Percentiles rank a stretch among this genome's conserved stretches.
These are phyloP conservation scores for Dryomyza anilis DNA, from an alignment of 2,888 invertebrate genomes.

Conservation along the genomic window DNA sequence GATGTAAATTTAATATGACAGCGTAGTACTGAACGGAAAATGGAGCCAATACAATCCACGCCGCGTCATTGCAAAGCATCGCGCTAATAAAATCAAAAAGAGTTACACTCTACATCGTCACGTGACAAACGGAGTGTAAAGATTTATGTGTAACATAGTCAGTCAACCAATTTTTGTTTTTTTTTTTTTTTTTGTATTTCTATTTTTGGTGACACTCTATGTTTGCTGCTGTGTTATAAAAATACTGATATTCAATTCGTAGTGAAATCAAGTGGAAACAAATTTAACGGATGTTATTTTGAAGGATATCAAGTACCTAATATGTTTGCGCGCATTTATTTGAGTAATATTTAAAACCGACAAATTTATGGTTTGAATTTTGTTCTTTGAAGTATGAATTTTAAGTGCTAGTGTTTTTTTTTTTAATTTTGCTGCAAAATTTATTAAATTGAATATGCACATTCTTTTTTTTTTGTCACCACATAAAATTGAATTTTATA, in stretches of 20 bases:
- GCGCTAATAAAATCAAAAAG: slow-evolving; percentile 40
- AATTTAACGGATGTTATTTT: background rate
- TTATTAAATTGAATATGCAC: too few species aligned
- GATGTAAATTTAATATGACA: slow-evolving; percentile 7
- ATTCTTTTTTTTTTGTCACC: too few species aligned
- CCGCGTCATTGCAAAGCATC: slow-evolving; percentile 34
- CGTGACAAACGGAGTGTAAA: slow-evolving; percentile 41
- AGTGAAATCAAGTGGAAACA: slow-evolving; percentile 1
- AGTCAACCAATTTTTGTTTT: background rate
- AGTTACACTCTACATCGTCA: slow-evolving; percentile 39
- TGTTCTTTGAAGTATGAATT: too few species aligned
- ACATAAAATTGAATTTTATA: too few species aligned
- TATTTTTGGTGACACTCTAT: too few species aligned
- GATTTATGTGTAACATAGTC: slow-evolving; percentile 32
- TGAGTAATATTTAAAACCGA: too few species aligned
- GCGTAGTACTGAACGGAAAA: background rate
- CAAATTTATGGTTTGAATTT: too few species aligned
- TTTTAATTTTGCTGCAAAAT: too few species aligned
- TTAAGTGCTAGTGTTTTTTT: too few species aligned
- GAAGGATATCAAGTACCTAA: too few species aligned
- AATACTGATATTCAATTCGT: background rate
- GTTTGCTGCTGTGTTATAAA: slow-evolving; percentile 2
- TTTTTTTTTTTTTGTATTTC: background rate
- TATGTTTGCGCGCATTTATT: too few species aligned
- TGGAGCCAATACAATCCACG: too few species aligned